phyloP scores from a whole-genome alignment of 1,140 invertebrate species.

The Campoletis sonorensis region DNA sequence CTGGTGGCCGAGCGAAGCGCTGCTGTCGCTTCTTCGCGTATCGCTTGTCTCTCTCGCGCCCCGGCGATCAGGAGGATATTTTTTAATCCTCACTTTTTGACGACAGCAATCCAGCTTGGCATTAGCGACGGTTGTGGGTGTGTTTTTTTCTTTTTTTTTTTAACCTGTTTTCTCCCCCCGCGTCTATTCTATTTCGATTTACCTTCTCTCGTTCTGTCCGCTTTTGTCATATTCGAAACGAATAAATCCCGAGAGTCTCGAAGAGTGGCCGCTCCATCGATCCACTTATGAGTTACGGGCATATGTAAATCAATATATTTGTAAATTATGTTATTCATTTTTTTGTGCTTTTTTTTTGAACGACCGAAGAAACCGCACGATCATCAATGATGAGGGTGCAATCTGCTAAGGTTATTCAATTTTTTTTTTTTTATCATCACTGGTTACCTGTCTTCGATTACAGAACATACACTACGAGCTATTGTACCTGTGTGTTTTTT shows the following conservation, averaged over 20 bases:
- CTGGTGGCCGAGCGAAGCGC: neutral
- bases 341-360: constrained; percentile 51
- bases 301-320: constrained; percentile 79
- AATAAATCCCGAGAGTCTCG: constrained; percentile 48
- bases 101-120: neutral
- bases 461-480: constrained; percentile 78
- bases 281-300: constrained; percentile 77
- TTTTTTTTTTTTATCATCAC: constrained; percentile 66
- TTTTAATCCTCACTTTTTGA: neutral
- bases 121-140: neutral
- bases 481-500: constrained; percentile 74
- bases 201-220: neutral
- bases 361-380: constrained; percentile 49
- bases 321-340: constrained; percentile 69
- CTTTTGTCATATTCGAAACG: neutral
- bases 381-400: constrained; percentile 45
- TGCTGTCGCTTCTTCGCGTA: neutral
- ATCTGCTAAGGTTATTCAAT: constrained; percentile 26
- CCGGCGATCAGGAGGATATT: neutral
- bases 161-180: neutral
- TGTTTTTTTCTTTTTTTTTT: neutral
- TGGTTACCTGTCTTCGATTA: constrained; percentile 74
- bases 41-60: constrained; percentile 14
- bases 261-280: constrained; percentile 63
- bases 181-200: constrained; percentile 3